Conservation (phyloP, 2,888 invertebrate genomes). For the Aproaerema taeniolella region DNA sequence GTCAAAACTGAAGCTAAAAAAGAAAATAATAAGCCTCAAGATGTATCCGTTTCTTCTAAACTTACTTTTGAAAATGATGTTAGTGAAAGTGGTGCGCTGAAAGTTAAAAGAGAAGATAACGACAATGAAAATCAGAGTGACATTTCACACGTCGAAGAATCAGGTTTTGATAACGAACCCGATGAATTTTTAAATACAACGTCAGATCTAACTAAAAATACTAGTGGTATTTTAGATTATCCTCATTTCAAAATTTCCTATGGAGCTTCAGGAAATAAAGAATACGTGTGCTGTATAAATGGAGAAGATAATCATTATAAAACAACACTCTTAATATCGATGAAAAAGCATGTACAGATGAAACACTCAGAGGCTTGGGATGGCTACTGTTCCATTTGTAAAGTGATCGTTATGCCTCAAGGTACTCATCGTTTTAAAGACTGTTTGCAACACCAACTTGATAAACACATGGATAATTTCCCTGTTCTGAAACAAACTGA, state of each 20-base stretch:
- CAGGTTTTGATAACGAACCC: too few species aligned
- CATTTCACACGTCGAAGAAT: neutral
- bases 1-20: too few species aligned
- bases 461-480: constrained; percentile 61
- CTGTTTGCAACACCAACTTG: constrained; percentile 59
- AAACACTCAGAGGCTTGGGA: constrained; percentile 71
- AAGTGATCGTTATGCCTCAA: constrained; percentile 59
- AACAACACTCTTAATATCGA: constrained; percentile 56
- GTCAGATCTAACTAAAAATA: too few species aligned
- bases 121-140: constrained; percentile 5
- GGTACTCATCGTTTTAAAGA: constrained; percentile 51
- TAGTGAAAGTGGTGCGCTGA: constrained; percentile 13
- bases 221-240: constrained; percentile 30
- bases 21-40: neutral
- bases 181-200: too few species aligned
- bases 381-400: constrained; percentile 73
- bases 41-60: constrained; percentile 38
- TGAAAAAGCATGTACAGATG: constrained; percentile 61
- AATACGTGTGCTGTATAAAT: constrained; percentile 63
- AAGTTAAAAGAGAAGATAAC: constrained; percentile 18
- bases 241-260: constrained; percentile 56
- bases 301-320: constrained; percentile 51
- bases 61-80: constrained; percentile 54
- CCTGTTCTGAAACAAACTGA: too few species aligned
- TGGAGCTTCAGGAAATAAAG: constrained; percentile 44